These are phyloP conservation scores for Dynastes tityus DNA, from an alignment of 2,888 invertebrate genomes.

Conservation along the genomic window DNA sequence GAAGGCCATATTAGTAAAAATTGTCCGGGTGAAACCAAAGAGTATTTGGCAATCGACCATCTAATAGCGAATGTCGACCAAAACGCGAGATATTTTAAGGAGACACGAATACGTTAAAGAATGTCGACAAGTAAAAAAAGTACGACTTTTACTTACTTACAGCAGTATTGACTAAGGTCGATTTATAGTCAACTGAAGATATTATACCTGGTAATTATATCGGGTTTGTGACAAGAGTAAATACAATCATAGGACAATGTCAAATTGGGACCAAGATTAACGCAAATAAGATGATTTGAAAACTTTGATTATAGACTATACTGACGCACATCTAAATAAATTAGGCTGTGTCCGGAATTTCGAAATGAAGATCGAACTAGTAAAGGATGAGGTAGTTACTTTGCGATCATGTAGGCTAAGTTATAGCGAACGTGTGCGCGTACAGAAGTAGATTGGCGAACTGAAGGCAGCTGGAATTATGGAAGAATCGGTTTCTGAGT, in stretches of 20 bases:
- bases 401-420: constrained; percentile 56
- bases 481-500: constrained; percentile 35
- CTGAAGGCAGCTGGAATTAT: constrained; percentile 26
- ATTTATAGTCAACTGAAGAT: background rate
- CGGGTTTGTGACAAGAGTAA: constrained; percentile 4
- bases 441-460: constrained; percentile 53
- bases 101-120: background rate
- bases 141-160: background rate
- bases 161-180: background rate
- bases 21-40: background rate
- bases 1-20: background rate
- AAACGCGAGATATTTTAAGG: constrained; percentile 14
- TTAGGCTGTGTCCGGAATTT: constrained; percentile 16
- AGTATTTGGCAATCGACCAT: background rate
- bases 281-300: background rate
- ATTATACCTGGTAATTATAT: constrained; percentile 13
- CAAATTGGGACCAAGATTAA: background rate
- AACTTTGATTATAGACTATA: background rate
- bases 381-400: constrained; percentile 15
- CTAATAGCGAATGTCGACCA: background rate
- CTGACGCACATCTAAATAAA: background rate
- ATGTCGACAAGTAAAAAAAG: background rate
- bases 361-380: constrained; percentile 30
- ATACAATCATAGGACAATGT: background rate
- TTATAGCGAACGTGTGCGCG: constrained; percentile 51